Evolutionary conservation across 2,888 invertebrate genomes (phyloP).

Genomic region (Ptilodon capucinus): DNA sequence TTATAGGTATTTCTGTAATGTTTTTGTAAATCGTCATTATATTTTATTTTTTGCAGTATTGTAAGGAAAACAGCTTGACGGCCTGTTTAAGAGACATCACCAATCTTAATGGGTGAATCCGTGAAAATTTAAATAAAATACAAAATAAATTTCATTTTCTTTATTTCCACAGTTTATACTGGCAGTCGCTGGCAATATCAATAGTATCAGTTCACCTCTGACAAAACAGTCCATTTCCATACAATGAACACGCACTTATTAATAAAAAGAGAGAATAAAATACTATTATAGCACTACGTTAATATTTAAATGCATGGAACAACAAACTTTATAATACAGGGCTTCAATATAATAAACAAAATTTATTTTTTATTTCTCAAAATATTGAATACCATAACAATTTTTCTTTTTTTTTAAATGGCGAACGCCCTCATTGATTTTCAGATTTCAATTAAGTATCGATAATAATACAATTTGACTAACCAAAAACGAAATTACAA

Average conservation of each 20-base stretch:
- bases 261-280: constrained; percentile 38
- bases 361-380: background rate
- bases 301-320: constrained; percentile 62
- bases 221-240: constrained; percentile 8
- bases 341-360: background rate
- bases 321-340: background rate
- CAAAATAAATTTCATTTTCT: constrained; percentile 23
- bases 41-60: too few species aligned
- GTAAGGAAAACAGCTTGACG: too few species aligned
- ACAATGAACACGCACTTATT: constrained; percentile 23
- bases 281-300: constrained; percentile 10
- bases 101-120: too few species aligned
- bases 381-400: too few species aligned
- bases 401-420: too few species aligned
- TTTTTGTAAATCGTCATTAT: too few species aligned
- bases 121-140: constrained; percentile 13
- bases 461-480: constrained; percentile 35
- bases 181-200: constrained; percentile 45
- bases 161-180: constrained; percentile 35
- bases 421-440: constrained; percentile 6
- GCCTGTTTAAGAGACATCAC: too few species aligned
- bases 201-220: constrained; percentile 23
- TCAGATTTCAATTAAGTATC: constrained; percentile 24
- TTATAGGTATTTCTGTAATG: too few species aligned
- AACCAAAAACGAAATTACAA: constrained; percentile 13